Percentiles rank a stretch among this genome's conserved stretches.
phyloP scores from a whole-genome alignment of 2,797 vertebrate species.

The Hipposideros larvatus region DNA sequence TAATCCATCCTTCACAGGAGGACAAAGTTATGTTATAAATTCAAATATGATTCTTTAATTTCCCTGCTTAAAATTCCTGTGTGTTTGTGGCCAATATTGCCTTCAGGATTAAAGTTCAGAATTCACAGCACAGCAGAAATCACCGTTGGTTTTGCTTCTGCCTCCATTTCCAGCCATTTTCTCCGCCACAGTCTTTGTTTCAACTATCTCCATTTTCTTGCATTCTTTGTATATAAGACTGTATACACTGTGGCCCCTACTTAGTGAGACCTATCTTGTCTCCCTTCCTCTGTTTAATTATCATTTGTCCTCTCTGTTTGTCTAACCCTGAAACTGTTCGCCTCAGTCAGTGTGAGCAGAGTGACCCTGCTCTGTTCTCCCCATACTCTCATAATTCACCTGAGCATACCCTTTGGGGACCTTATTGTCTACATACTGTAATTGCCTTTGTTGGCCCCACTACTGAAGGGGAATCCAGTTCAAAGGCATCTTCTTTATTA shows the following conservation, averaged over 20 bases:
- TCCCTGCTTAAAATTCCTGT: constrained; percentile 43
- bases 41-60: constrained; percentile 20
- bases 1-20: constrained; percentile 17
- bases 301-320: neutral
- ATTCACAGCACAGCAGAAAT: neutral
- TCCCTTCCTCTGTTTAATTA: neutral
- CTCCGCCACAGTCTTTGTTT: neutral
- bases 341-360: neutral
- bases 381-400: neutral
- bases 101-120: constrained; percentile 42
- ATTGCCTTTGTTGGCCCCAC: neutral
- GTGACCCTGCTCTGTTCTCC: neutral
- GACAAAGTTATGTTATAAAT: neutral
- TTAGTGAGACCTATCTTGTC: neutral
- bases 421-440: neutral
- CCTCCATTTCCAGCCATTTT: neutral
- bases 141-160: neutral
- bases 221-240: neutral
- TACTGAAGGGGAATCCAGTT: neutral
- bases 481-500: neutral
- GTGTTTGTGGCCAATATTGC: neutral
- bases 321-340: neutral
- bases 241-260: neutral
- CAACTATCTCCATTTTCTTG: neutral
- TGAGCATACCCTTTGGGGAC: neutral